Evolutionary conservation across 1,140 invertebrate genomes (phyloP).

Genomic region (Wasmannia auropunctata): DNA sequence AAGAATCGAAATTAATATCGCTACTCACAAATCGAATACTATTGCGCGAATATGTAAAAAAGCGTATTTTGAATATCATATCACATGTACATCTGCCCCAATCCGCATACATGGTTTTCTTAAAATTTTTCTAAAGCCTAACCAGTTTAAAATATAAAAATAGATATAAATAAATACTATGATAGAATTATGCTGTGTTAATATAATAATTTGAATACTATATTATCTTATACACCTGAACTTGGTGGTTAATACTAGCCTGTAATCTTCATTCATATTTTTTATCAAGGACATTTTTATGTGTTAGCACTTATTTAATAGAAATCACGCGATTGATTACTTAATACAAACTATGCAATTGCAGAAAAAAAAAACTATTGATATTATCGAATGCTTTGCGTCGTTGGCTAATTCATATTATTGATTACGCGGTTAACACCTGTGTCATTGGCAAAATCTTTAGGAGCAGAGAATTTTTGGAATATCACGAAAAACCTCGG

Average conservation of each 20-base stretch:
- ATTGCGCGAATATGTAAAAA: neutral
- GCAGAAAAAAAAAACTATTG: neutral
- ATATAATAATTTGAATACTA: neutral
- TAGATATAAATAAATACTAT: neutral
- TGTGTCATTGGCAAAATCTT: neutral
- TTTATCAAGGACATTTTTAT: neutral
- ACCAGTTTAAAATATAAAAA: neutral
- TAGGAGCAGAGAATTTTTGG: conserved; percentile 2
- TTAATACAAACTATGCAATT: neutral
- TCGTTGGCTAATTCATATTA: neutral
- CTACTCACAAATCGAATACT: neutral
- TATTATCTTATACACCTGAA: neutral
- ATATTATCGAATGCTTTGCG: neutral
- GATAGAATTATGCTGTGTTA: neutral
- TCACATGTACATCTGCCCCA: neutral
- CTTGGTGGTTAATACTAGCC: neutral
- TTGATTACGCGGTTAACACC: neutral
- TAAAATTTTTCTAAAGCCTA: neutral
- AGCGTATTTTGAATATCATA: neutral
- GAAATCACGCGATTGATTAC: neutral
- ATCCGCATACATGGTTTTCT: neutral
- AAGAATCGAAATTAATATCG: neutral
- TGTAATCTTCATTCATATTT: neutral
- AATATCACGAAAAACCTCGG: neutral
- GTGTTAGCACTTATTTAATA: neutral